A percentile compares a stretch with the other conserved stretches of the same genome.
Conservation (phyloP, 2,888 invertebrate species). For the Troides helena region DNA sequence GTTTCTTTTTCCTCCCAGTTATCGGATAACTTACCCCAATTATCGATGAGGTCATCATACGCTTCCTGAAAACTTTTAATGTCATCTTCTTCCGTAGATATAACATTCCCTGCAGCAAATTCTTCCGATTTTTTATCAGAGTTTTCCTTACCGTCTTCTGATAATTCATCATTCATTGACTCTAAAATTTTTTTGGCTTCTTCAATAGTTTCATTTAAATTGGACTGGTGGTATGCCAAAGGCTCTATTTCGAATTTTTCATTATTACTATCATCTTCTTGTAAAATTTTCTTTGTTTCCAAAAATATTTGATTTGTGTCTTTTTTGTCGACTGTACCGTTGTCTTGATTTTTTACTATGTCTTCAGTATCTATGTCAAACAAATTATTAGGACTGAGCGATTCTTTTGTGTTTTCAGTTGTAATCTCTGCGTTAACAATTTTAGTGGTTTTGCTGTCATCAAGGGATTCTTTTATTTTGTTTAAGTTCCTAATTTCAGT, state of each 20-base stretch:
- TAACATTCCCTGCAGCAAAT: slow-evolving; percentile 15
- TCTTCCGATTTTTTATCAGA: slow-evolving; percentile 18
- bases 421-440: neutral
- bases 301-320: slow-evolving; percentile 20
- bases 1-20: slow-evolving; percentile 41
- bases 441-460: slow-evolving; percentile 5
- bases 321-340: neutral
- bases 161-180: slow-evolving; percentile 32
- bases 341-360: slow-evolving; percentile 7
- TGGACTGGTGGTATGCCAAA: slow-evolving; percentile 25
- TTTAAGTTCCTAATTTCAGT: slow-evolving; percentile 18
- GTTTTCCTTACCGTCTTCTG: slow-evolving; percentile 19
- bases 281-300: slow-evolving; percentile 31
- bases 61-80: slow-evolving; percentile 31
- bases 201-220: slow-evolving; percentile 38
- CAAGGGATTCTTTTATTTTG: slow-evolving; percentile 19
- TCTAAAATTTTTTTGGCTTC: slow-evolving; percentile 40
- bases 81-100: slow-evolving; percentile 7
- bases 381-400: slow-evolving; percentile 1
- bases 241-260: slow-evolving; percentile 24
- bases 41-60: slow-evolving; percentile 51
- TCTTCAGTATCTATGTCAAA: slow-evolving; percentile 21
- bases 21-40: slow-evolving; percentile 53
- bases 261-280: slow-evolving; percentile 27
- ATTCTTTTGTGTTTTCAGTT: neutral